A percentile compares a stretch with the other conserved stretches of the same genome.
Evolutionary conservation across 1,140 invertebrate species (phyloP).

Genomic region (Ostrea denselamellosa): DNA sequence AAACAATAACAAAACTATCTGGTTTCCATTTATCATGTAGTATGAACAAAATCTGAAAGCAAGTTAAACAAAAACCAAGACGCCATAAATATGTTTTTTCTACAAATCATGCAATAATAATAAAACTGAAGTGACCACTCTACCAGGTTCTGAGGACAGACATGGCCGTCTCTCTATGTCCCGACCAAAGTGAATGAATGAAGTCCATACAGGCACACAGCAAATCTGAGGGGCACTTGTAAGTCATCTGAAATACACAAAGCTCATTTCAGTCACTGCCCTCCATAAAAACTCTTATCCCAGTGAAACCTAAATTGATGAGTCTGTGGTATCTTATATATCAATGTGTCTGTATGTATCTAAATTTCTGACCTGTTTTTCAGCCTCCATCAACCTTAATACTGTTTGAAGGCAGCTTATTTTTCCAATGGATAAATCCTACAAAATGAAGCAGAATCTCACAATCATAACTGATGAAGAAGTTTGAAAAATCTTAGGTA

Average conservation of each 20-base stretch:
- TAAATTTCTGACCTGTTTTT: slow-evolving; percentile 68
- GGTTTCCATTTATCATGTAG: too few relatives aligned
- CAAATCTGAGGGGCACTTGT: slow-evolving; percentile 75
- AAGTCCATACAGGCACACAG: slow-evolving; percentile 77
- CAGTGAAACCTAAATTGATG: too few relatives aligned
- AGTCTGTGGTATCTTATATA: too few relatives aligned
- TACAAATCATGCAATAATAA: too few relatives aligned
- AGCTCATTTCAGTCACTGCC: not conserved
- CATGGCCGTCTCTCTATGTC: slow-evolving; percentile 75
- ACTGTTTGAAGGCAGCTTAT: slow-evolving; percentile 77
- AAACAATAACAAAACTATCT: too few relatives aligned
- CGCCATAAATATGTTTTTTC: too few relatives aligned
- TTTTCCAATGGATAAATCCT: slow-evolving; percentile 69
- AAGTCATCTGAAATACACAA: slow-evolving; percentile 60
- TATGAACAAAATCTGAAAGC: too few relatives aligned
- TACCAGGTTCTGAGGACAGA: slow-evolving; percentile 71
- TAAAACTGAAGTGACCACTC: not conserved
- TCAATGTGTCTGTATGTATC: too few relatives aligned
- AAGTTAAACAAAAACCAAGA: too few relatives aligned
- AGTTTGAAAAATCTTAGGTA: too few relatives aligned
- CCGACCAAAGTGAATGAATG: slow-evolving; percentile 78
- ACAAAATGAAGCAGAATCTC: not conserved
- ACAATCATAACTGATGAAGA: slow-evolving; percentile 8
- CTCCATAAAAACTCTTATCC: not conserved
- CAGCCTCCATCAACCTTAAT: slow-evolving; percentile 74